Conservation (phyloP, 2,113 vertebrate genomes). For the Petromus typicus region DNA sequence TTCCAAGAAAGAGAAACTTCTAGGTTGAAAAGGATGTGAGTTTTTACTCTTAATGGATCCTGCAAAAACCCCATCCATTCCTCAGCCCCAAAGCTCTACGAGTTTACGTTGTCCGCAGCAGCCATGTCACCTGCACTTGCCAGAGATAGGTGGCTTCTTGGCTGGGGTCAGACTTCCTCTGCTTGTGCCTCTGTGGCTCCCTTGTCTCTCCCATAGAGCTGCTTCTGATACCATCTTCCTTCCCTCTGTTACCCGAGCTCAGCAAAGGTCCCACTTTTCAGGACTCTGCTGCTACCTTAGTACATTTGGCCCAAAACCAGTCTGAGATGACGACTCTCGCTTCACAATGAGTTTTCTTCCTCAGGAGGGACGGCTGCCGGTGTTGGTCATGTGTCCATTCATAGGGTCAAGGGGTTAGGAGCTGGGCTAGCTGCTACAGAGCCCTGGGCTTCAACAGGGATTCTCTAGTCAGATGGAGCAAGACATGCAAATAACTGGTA, state of each 20-base stretch:
- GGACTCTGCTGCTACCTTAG: neutral
- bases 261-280: neutral
- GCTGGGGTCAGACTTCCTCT: neutral
- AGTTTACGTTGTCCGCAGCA: neutral
- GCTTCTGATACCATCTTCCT: neutral
- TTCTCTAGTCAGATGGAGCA: neutral
- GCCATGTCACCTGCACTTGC: neutral
- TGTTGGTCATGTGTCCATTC: neutral
- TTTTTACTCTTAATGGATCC: neutral
- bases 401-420: neutral
- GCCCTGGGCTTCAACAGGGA: neutral
- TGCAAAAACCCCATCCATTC: neutral
- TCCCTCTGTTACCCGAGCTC: neutral
- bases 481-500: neutral
- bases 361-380: neutral
- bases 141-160: neutral
- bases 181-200: neutral
- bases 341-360: neutral
- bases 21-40: neutral
- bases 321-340: neutral
- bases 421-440: neutral
- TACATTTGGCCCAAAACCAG: neutral
- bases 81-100: neutral
- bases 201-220: neutral
- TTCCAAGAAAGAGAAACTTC: neutral